Percentiles rank a stretch among this genome's conserved stretches.
Conservation (phyloP, 2,888 invertebrate species). For the Melieria omissa region DNA sequence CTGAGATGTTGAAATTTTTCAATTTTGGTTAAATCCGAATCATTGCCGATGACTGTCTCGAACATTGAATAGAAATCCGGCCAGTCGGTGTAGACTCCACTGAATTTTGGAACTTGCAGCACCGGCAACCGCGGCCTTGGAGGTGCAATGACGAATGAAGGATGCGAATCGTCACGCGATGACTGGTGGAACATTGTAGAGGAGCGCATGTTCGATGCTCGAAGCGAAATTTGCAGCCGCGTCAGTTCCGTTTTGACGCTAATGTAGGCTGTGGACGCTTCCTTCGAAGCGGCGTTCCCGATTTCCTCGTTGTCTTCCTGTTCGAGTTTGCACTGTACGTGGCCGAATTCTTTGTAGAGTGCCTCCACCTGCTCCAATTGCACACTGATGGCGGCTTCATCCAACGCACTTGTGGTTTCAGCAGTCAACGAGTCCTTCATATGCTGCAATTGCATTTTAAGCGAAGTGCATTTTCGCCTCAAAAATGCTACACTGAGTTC, state of each 20-base stretch:
- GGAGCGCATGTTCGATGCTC: not conserved
- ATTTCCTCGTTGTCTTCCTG: constrained; percentile 4
- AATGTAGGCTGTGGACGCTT: not conserved
- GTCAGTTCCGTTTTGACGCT: not conserved
- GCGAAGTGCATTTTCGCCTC: no score
- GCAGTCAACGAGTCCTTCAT: no score
- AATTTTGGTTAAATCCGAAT: constrained; percentile 3
- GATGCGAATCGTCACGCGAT: not conserved
- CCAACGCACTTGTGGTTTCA: not conserved
- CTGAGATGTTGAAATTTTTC: constrained; percentile 13
- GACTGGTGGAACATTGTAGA: not conserved
- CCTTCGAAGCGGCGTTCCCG: not conserved
- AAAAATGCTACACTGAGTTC: no score
- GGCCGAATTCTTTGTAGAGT: no score
- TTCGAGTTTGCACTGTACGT: no score
- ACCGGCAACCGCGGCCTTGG: constrained; percentile 1
- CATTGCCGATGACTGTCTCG: not conserved
- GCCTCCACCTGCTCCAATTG: constrained; percentile 6
- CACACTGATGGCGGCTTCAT: constrained; percentile 10
- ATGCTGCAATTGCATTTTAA: no score
- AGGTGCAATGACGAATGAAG: not conserved
- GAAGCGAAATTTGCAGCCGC: not conserved
- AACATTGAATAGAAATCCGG: constrained; percentile 18
- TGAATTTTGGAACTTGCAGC: constrained; percentile 1
- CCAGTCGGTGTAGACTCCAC: constrained; percentile 12